A percentile compares a stretch with the other conserved stretches of the same genome.
Conservation (phyloP, 1,140 invertebrate species). For the Camponotus vicinus region DNA sequence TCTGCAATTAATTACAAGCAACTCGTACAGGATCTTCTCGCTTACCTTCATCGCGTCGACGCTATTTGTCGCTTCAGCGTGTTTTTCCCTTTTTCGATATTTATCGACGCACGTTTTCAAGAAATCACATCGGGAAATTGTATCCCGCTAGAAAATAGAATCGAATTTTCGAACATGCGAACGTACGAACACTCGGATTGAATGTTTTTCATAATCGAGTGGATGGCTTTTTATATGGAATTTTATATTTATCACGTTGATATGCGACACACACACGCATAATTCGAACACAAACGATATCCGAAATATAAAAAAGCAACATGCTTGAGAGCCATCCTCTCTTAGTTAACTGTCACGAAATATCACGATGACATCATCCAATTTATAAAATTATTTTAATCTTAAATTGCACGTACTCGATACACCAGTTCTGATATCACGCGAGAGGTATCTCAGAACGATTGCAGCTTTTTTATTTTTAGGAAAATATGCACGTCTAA, state of each 20-base stretch:
- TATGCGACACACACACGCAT: not conserved
- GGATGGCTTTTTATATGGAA: not conserved
- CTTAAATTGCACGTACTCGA: not conserved
- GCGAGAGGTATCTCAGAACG: not conserved
- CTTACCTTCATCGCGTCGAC: not conserved
- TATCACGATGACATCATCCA: not conserved
- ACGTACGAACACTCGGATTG: not conserved
- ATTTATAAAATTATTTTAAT: not conserved
- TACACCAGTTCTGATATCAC: not conserved
- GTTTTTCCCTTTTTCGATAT: not conserved
- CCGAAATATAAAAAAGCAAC: conserved; percentile 2
- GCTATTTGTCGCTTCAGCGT: no score
- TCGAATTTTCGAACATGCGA: not conserved
- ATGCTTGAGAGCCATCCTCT: not conserved
- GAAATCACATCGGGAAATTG: not conserved
- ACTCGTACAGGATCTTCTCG: not conserved
- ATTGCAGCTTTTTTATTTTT: not conserved
- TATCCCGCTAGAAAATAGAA: not conserved
- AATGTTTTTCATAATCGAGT: conserved; percentile 1
- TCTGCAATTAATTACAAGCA: not conserved
- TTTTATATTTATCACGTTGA: not conserved
- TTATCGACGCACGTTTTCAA: not conserved
- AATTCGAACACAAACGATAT: not conserved
- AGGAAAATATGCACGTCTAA: not conserved
- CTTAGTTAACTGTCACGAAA: not conserved